Percentiles rank a stretch among this genome's conserved stretches.
Conservation (phyloP, 2,113 vertebrate species). For the Chaenocephalus aceratus region DNA sequence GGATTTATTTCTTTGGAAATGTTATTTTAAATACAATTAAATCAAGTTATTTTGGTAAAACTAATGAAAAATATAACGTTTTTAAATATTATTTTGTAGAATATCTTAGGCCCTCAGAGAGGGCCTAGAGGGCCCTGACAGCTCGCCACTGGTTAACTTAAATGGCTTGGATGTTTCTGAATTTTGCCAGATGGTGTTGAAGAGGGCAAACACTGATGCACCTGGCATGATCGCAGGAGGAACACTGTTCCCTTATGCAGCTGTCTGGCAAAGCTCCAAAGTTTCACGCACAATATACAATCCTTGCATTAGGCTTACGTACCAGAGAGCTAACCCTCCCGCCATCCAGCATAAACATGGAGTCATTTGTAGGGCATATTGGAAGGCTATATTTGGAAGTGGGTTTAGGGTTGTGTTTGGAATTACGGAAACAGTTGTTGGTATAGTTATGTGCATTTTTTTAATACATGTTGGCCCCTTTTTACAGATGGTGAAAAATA, state of each 20-base stretch:
- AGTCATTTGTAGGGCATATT: conserved; percentile 6
- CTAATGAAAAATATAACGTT: too few species aligned
- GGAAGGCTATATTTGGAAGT: not conserved
- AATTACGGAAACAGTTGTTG: not conserved
- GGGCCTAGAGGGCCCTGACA: too few species aligned
- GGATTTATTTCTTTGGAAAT: too few species aligned
- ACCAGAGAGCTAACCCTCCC: not conserved
- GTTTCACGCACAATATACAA: conserved; percentile 14
- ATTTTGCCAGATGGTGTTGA: conserved; percentile 37
- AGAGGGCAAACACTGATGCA: conserved; percentile 28
- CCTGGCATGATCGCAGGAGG: conserved; percentile 33
- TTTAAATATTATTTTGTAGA: too few species aligned
- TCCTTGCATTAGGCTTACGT: not conserved
- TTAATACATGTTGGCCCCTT: not conserved
- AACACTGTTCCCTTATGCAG: conserved; percentile 17
- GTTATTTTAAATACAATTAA: too few species aligned
- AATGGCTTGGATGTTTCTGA: conserved; percentile 24
- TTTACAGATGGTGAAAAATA: not conserved
- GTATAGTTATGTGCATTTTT: not conserved
- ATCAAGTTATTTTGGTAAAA: too few species aligned
- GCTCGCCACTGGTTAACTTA: conserved; percentile 4
- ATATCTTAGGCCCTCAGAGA: too few species aligned
- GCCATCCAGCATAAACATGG: conserved; percentile 5
- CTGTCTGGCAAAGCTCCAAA: conserved; percentile 36
- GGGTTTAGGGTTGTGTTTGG: not conserved